These are phyloP conservation scores for Ophiothrix spiculata DNA, from an alignment of 35 echinoderm and acorn worm genomes.

Conservation along the genomic window DNA sequence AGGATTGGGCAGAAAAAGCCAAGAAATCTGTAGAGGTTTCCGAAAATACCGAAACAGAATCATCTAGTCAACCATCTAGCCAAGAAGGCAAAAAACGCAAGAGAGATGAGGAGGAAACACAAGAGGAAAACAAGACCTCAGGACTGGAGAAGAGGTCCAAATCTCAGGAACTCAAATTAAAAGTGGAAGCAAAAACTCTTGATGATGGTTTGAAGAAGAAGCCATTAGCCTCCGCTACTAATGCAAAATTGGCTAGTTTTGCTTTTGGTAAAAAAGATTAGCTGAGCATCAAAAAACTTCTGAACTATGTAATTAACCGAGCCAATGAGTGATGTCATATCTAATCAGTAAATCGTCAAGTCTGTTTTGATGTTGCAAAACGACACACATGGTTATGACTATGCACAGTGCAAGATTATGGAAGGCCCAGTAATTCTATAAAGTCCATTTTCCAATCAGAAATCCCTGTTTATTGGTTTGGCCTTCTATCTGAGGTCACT, in stretches of 20 bases:
- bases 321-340: no score
- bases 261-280: conserved; percentile 58
- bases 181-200: conserved; percentile 4
- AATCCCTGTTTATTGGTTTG: no score
- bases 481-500: no score
- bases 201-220: conserved; percentile 23
- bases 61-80: conserved; percentile 1
- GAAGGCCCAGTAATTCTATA: no score
- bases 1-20: conserved; percentile 73
- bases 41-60: conserved; percentile 29
- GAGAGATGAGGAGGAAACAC: conserved; percentile 20
- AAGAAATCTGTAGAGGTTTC: conserved; percentile 10
- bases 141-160: conserved; percentile 54
- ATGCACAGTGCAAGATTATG: no score
- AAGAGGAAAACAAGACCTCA: not conserved
- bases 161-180: conserved; percentile 11
- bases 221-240: conserved; percentile 42
- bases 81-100: conserved; percentile 36
- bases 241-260: conserved; percentile 79
- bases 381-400: no score
- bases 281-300: no score
- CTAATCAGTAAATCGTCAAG: no score
- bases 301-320: no score
- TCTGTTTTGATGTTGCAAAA: no score
- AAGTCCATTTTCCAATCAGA: no score